Evolutionary conservation across 2,888 invertebrate species (phyloP), one percentile per base, ranked within the genome.

Genomic region (Cheilosia pagana): DNA sequence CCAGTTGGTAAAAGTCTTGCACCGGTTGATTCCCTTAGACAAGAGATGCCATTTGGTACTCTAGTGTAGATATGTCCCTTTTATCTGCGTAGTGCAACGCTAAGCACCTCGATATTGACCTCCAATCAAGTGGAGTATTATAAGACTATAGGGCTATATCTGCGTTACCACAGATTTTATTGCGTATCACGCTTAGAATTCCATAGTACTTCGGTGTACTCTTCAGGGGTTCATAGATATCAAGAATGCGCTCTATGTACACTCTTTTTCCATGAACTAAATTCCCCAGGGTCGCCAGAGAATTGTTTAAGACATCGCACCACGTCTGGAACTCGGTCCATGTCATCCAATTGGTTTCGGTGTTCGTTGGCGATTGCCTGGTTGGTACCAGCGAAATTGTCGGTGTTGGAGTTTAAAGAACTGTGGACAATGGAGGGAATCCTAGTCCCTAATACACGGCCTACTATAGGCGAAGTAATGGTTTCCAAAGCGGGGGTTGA

Each of bases 61-160:
- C 87, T 0, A 86, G 35, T 0, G 87, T 87, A 35, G 72, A 65
- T 2, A 87, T 14, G 16, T 87, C 87, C 14, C 86, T 52, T 35
- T 82, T 72, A 55, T 87, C 87, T 5, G 82, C 81, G 21, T 87
- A 87, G 16, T 87, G 85, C 16, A 68, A 45, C 3, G 76, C 70
- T 5, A 85, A 41, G 16, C 79, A 87, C n/a, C 55, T 31, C 1
- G 67, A 35, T 39, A 81, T 87, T 39, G 14, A 10, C 14, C 14
- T 39, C 39, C 12, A 39, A 12, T 12, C 14, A 6, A 25, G 25
- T 25, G 25, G 25, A 25, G 25, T 23, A 2, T 23, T 23, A 23
- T 23, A 23, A 23, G 23, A 23, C 23, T 23, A 3, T 4, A 23
- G 23, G 5, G 25, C 25, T 14, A 14, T 12, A 14, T 39, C 39